phyloP scores from a whole-genome alignment of 2,797 vertebrate genomes.

The Vespertilio murinus region DNA sequence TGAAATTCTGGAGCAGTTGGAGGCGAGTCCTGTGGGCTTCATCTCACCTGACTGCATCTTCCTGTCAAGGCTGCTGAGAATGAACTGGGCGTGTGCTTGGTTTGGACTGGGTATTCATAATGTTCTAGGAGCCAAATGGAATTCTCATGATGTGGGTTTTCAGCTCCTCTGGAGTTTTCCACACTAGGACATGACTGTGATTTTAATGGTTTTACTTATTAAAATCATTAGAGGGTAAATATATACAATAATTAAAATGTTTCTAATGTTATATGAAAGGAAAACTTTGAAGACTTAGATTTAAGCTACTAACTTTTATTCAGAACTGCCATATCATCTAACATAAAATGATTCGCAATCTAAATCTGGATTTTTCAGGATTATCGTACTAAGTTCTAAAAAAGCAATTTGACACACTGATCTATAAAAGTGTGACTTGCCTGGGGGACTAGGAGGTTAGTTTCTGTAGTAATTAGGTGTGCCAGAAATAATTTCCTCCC shows the following conservation, averaged over 20 bases:
- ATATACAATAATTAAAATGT: neutral
- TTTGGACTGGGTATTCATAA: neutral
- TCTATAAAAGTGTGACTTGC: constrained; percentile 61
- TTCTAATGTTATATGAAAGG: constrained; percentile 38
- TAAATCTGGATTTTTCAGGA: constrained; percentile 56
- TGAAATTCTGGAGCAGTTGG: neutral
- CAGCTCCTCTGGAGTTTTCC: neutral
- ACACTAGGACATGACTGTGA: neutral
- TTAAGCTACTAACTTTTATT: constrained; percentile 55
- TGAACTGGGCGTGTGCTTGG: neutral
- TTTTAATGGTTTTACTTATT: constrained; percentile 25
- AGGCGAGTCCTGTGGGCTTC: neutral
- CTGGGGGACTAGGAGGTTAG: constrained; percentile 55
- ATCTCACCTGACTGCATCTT: neutral
- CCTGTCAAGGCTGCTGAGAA: neutral
- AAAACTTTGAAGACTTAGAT: constrained; percentile 46
- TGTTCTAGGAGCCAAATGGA: neutral
- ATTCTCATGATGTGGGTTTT: neutral
- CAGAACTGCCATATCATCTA: constrained; percentile 33
- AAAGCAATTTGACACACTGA: constrained; percentile 72
- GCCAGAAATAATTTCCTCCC: constrained; percentile 65
- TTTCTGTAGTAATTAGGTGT: constrained; percentile 73
- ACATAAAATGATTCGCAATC: constrained; percentile 42
- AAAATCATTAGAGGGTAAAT: constrained; percentile 24
- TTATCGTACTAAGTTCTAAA: constrained; percentile 68